These are phyloP conservation scores for Philotrypesis tridentata DNA, from an alignment of 1,140 invertebrate genomes.

Conservation along the genomic window DNA sequence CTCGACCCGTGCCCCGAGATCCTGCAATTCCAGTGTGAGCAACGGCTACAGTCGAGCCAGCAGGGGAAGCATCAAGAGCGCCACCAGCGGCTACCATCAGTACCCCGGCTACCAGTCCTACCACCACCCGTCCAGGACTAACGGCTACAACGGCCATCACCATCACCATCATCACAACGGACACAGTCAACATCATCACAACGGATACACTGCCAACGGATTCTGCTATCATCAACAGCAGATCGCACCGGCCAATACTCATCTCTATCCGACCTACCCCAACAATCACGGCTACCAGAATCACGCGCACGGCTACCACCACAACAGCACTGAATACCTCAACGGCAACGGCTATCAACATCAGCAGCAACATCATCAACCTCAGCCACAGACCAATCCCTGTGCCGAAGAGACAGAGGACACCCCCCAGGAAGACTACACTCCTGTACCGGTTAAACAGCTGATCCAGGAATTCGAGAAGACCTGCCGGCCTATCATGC, in stretches of 20 bases:
- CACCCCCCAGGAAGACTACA: slow-evolving; percentile 70
- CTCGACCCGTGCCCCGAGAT: neutral
- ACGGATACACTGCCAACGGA: neutral
- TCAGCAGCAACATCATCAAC: slow-evolving; percentile 1
- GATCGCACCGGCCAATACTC: neutral
- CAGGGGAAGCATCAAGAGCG: neutral
- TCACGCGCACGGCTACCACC: neutral
- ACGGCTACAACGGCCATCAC: slow-evolving; percentile 23
- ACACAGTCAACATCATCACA: neutral
- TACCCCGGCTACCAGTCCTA: slow-evolving; percentile 1
- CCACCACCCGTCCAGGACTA: neutral
- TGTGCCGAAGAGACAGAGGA: slow-evolving; percentile 47
- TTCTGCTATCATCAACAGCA: slow-evolving; percentile 10
- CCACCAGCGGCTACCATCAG: slow-evolving; percentile 20
- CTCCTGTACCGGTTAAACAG: slow-evolving; percentile 78
- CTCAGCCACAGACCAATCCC: neutral
- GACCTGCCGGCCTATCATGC: slow-evolving; percentile 74
- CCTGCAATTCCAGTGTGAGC: slow-evolving; percentile 3
- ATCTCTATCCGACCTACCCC: neutral
- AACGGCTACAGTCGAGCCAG: neutral
- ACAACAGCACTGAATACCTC: slow-evolving; percentile 22
- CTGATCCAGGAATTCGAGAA: slow-evolving; percentile 80
- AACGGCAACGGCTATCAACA: slow-evolving; percentile 12
- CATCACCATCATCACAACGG: slow-evolving; percentile 11
- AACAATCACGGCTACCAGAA: slow-evolving; percentile 4